A percentile compares a stretch with the other conserved stretches of the same genome.
Conservation (phyloP, 2,113 vertebrate genomes). For the Nothobranchius furzeri region DNA sequence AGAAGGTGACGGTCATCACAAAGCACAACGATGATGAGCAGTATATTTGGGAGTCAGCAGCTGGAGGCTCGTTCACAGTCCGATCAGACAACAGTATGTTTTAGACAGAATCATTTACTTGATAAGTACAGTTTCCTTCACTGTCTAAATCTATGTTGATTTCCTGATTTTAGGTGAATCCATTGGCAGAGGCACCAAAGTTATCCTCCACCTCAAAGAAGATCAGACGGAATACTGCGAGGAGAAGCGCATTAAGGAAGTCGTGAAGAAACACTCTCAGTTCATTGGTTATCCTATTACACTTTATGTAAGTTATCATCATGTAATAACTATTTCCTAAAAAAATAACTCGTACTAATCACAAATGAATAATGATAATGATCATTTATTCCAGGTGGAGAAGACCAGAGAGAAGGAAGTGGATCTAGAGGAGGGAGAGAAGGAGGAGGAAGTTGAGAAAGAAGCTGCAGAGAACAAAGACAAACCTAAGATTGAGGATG, state of each 20-base stretch:
- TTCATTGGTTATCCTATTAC: conserved; percentile 86
- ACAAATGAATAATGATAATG: neutral
- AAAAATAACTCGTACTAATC: too few species aligned
- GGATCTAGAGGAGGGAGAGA: conserved; percentile 81
- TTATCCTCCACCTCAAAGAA: conserved; percentile 83
- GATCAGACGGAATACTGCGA: conserved; percentile 84
- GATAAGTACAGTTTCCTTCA: neutral
- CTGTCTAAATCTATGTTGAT: neutral
- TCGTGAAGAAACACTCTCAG: conserved; percentile 86
- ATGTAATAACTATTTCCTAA: neutral
- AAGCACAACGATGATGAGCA: conserved; percentile 86
- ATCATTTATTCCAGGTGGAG: conserved; percentile 82
- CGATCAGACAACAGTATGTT: conserved; percentile 68
- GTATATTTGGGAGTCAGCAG: conserved; percentile 84
- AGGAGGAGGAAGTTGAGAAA: conserved; percentile 75
- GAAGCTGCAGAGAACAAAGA: conserved; percentile 68
- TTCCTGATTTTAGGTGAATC: conserved; percentile 59
- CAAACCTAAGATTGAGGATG: conserved; percentile 83
- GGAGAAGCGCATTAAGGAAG: conserved; percentile 82
- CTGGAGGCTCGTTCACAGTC: conserved; percentile 84
- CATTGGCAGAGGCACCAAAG: conserved; percentile 81
- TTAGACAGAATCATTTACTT: neutral
- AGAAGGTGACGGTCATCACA: conserved; percentile 82
- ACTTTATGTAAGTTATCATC: conserved; percentile 77
- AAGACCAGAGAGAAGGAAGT: conserved; percentile 91